Percentiles rank a stretch among this genome's conserved stretches.
Evolutionary conservation across 2,888 invertebrate species (phyloP).

Genomic region (Heliconius ethilla): DNA sequence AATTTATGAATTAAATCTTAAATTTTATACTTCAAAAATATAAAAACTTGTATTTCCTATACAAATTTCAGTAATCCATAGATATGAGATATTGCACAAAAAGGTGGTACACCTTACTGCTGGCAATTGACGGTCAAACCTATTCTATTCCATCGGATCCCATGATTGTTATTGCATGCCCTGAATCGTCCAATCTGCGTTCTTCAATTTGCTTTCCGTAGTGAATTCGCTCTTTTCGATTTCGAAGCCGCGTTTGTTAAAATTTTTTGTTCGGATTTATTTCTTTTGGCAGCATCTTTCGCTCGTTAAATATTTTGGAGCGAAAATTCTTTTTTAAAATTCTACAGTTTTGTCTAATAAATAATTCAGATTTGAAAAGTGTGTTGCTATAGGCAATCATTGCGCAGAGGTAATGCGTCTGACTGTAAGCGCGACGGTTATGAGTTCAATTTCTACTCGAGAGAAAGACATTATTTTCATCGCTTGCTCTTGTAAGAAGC

Average conservation of each 20-base stretch:
- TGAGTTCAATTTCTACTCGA: no score
- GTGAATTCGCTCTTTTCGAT: conserved; percentile 32
- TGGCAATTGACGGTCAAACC: conserved; percentile 46
- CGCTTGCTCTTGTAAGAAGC: no score
- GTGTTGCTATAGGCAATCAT: no score
- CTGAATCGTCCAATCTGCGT: conserved; percentile 49
- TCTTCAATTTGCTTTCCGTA: conserved; percentile 34
- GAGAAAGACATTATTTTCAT: neutral
- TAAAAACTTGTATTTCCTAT: neutral
- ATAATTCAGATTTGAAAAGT: neutral
- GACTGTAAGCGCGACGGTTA: no score
- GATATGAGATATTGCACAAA: neutral
- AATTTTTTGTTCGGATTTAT: conserved; percentile 20
- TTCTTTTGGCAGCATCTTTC: conserved; percentile 21
- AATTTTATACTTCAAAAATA: neutral
- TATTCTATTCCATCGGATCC: conserved; percentile 53
- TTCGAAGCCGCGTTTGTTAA: conserved; percentile 28
- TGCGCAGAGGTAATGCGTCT: no score
- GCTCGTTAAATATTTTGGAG: neutral
- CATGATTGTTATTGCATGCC: conserved; percentile 65
- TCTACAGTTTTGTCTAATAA: neutral
- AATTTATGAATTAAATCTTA: no score
- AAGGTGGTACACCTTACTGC: conserved; percentile 26
- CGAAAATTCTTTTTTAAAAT: neutral
- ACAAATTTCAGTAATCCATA: neutral